These are phyloP conservation scores for Bursaphelenchus mucronatus DNA, from an alignment of 1,140 invertebrate species.

Conservation along the genomic window DNA sequence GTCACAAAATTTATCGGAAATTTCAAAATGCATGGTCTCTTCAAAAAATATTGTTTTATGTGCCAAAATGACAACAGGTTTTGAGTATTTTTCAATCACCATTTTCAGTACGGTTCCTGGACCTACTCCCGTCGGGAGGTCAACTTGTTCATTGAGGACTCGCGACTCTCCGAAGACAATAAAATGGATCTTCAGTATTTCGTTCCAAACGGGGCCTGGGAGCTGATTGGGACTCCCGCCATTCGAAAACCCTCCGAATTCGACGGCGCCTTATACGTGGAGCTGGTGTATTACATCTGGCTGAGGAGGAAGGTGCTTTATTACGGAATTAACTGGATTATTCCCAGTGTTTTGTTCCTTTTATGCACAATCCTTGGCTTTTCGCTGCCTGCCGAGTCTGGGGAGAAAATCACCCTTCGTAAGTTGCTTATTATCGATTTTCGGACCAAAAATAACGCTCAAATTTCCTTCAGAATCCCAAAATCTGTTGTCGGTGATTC, in stretches of 20 bases:
- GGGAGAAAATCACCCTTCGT: slow-evolving; percentile 73
- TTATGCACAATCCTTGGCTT: slow-evolving; percentile 79
- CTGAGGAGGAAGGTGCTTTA: slow-evolving; percentile 74
- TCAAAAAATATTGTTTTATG: too few species aligned
- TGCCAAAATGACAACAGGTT: too few species aligned
- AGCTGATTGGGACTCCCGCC: slow-evolving; percentile 45
- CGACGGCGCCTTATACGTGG: slow-evolving; percentile 46
- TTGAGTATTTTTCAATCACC: slow-evolving; percentile 1
- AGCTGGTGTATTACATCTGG: slow-evolving; percentile 64
- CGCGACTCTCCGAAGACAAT: slow-evolving; percentile 30
- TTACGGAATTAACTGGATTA: slow-evolving; percentile 84
- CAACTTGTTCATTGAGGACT: slow-evolving; percentile 52
- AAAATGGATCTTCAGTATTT: slow-evolving; percentile 66
- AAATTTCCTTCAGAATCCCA: slow-evolving; percentile 67
- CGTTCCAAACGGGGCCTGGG: slow-evolving; percentile 63
- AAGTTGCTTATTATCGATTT: slow-evolving; percentile 22
- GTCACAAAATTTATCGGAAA: too few species aligned
- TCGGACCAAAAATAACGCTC: neutral
- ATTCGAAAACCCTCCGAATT: slow-evolving; percentile 21
- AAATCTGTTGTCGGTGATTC: slow-evolving; percentile 82
- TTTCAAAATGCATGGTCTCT: too few species aligned
- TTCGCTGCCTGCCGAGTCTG: slow-evolving; percentile 83
- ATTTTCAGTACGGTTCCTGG: slow-evolving; percentile 81
- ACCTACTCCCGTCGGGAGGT: slow-evolving; percentile 79
- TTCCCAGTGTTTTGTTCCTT: slow-evolving; percentile 82